Percentiles rank a stretch among this genome's conserved stretches.
Conservation (phyloP, 2,888 invertebrate species). For the Synanthedon vespiformis region DNA sequence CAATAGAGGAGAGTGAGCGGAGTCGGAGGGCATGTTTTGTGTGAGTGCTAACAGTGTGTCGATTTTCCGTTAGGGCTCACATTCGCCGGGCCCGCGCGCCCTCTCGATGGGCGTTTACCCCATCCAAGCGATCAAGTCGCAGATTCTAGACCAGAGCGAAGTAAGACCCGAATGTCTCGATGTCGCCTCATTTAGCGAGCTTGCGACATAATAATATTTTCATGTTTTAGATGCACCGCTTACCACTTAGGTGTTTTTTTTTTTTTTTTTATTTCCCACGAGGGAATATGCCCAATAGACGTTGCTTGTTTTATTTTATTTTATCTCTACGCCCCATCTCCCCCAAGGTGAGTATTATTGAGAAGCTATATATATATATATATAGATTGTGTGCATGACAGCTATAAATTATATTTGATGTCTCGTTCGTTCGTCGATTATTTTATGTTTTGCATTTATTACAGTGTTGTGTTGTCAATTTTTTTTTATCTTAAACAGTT, state of each 20-base stretch:
- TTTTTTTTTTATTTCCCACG: slow-evolving; percentile 10
- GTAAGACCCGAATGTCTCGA: slow-evolving; percentile 77
- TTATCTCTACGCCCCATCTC: background rate
- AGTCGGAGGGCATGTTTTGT: slow-evolving; percentile 48
- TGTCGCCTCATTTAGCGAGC: slow-evolving; percentile 50
- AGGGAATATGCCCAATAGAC: background rate
- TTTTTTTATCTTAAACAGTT: too few relatives aligned
- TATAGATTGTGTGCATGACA: slow-evolving; percentile 41
- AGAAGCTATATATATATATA: slow-evolving; percentile 39
- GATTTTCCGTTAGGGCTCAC: slow-evolving; percentile 82
- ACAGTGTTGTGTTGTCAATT: too few relatives aligned
- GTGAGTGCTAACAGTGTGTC: slow-evolving; percentile 73
- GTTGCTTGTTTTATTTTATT: slow-evolving; percentile 2
- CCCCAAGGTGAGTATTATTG: slow-evolving; percentile 14
- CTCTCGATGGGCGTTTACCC: slow-evolving; percentile 92
- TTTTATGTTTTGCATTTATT: too few relatives aligned
- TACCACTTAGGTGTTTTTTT: slow-evolving; percentile 60
- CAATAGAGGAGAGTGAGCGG: background rate
- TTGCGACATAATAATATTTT: slow-evolving; percentile 49
- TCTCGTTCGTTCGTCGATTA: too few relatives aligned
- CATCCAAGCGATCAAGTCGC: slow-evolving; percentile 88
- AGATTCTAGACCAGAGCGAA: slow-evolving; percentile 87
- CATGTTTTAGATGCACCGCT: slow-evolving; percentile 71
- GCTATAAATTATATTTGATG: slow-evolving; percentile 14
- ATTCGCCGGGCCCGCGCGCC: slow-evolving; percentile 92